Base-by-base conservation (phyloP, 2,888 invertebrate genomes). In the Pseudococcus jackbeardsleyi region DNA sequence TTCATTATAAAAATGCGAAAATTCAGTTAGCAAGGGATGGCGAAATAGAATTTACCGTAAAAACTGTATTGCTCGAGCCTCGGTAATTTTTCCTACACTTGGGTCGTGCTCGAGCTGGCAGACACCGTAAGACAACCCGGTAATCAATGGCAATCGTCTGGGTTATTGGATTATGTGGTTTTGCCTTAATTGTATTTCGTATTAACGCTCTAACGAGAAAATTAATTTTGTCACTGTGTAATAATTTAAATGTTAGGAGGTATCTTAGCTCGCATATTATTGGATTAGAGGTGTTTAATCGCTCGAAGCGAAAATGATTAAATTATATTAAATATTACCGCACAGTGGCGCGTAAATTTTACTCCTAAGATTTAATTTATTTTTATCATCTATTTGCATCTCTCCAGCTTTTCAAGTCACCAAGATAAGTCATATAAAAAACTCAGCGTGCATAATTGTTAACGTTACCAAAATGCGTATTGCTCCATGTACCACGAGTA, bases 1-100 rank as follows among this genome's bases (percentile, higher is more conserved):
- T 82, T 82, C 79, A 46, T 82, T 82, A 82, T 42, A 82, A 46
- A 77, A 82, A 82, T 82, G 79, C 79, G 79, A 82, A 46, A 82
- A 82, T 46, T 82, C 42, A 82, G 15, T 72, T 72, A 72, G 79
- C 46, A 19, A 77, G 33, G 77, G 77, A 39, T 77, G 77, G 77
- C 79, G 79, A 42, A 46, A 82, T 42, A 19, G 33, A 72, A 72
- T 33, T 72, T 72, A 26, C 72, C 72, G 17, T 64, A 64, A 64
- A 64, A 64, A 64, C 17, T 15, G n/a, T 50, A 50, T 50, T 50
- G 0, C 9, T 12, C 12, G 0, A 12, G 12, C 6, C 48, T 50
- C 48, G 48, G 15, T 50, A 50, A 50, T 72, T 72, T 72, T 72
- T 72, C 15, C 7, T 15, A 33, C 17, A 33, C 72, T 72, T 72